Evolutionary conservation across 2,888 invertebrate genomes (phyloP), one percentile per base, ranked within the genome.

Genomic region (Autographa gamma): DNA sequence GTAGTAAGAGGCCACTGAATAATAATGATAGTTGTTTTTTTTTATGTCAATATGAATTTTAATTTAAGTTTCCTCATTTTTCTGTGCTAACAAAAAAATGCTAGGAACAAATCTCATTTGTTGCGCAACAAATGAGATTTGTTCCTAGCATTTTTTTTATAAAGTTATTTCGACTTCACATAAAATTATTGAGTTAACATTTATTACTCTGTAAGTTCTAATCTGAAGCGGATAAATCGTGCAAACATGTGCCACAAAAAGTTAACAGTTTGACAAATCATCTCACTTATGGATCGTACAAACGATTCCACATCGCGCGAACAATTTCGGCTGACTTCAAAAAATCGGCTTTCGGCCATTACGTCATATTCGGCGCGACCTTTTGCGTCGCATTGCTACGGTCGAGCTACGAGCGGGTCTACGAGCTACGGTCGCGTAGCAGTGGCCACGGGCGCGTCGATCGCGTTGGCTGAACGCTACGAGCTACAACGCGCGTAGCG

Each of bases 361-460:
- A 91, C 91, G 91, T 92, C 92, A 92, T 87, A 85, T 83, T 84
- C 80, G 81, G 80, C 74, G 81, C 84, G 80, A 79, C 85, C 84
- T 83, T 77, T 75, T 78, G 84, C 88, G 87, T 86, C 86, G 89
- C 89, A 86, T 63, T 88, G 89, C 93, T 90, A 90, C 90, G 89
- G 79, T 74, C 77, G 78, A 81, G 86, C 90, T 90, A 89, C 91
- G 84, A 71, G 77, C 65, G 63, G 76, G 76, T 77, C 88, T 25
- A 25, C 25, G 25, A 25, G 88, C 88, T 86, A 83, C 86, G 74
- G 80, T 66, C 79, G 74, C 91, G 93, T 93, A 94, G 91, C 92
- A 93, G 93, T 93, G 90, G 86, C 92, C 93, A 93, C 93, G 92
- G 85, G 85, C 89, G 85, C 90, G 90, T 87, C 91, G 90, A 73